Percentiles rank a stretch among this genome's conserved stretches.
phyloP scores from a whole-genome alignment of 2,113 vertebrate genomes.

The Astur gentilis region DNA sequence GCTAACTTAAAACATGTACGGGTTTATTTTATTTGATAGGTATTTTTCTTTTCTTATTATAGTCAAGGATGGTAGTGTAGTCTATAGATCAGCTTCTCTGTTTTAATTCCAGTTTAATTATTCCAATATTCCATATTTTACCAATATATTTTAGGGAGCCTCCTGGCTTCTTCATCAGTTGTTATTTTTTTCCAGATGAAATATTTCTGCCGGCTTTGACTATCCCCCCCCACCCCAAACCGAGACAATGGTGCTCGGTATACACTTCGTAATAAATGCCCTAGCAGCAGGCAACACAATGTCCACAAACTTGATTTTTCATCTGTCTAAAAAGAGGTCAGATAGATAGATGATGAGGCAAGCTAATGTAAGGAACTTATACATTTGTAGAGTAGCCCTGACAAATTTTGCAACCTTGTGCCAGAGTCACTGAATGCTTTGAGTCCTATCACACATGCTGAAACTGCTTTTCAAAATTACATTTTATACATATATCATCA shows the following conservation, averaged over 20 bases:
- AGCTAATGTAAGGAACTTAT: not conserved
- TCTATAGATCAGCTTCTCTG: not conserved
- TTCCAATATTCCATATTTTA: not conserved
- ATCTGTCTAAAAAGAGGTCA: not conserved
- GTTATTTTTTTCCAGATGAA: not conserved
- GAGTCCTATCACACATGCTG: not conserved
- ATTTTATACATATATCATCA: conserved; percentile 13
- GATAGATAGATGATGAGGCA: not conserved
- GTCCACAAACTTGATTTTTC: not conserved
- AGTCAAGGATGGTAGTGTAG: not conserved
- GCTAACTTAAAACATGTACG: not conserved
- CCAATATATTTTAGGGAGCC: not conserved
- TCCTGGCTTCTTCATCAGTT: not conserved
- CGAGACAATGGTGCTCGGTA: not conserved
- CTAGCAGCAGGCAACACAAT: not conserved
- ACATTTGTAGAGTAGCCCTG: not conserved
- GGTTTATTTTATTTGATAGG: not conserved
- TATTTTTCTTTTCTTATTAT: not conserved
- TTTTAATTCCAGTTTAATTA: not conserved
- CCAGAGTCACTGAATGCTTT: not conserved
- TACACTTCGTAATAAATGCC: not conserved
- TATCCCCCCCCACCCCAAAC: not conserved
- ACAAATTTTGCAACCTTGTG: not conserved
- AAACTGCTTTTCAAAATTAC: not conserved
- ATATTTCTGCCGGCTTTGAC: not conserved